Percentiles rank a stretch among this genome's conserved stretches.
These are phyloP conservation scores for Aplocera efformata DNA, from an alignment of 2,888 invertebrate species.

Conservation along the genomic window DNA sequence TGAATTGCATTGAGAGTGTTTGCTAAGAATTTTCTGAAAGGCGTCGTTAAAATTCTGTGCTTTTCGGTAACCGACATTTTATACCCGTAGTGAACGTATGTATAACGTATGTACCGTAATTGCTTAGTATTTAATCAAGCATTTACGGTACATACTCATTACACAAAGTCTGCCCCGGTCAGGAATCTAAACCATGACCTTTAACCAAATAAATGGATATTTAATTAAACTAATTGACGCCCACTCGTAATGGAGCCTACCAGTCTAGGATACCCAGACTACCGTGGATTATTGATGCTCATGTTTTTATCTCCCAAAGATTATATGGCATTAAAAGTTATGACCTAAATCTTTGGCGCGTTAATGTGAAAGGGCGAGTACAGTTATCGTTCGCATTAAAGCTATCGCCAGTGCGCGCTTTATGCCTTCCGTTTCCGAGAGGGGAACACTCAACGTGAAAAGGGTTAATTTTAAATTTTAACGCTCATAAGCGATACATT, in stretches of 20 bases:
- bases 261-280: too few species aligned
- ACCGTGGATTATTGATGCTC: neutral
- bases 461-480: slow-evolving; percentile 5
- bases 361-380: slow-evolving; percentile 12
- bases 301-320: slow-evolving; percentile 5
- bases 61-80: too few species aligned
- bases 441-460: slow-evolving; percentile 17
- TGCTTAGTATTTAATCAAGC: too few species aligned
- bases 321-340: slow-evolving; percentile 13
- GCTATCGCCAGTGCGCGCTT: slow-evolving; percentile 26
- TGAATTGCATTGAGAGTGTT: neutral
- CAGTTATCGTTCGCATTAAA: slow-evolving; percentile 25
- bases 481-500: neutral
- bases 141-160: too few species aligned
- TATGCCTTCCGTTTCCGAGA: slow-evolving; percentile 31
- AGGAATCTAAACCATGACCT: too few species aligned
- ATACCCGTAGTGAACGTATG: too few species aligned
- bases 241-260: too few species aligned
- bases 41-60: too few species aligned
- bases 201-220: too few species aligned
- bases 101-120: too few species aligned
- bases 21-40: neutral
- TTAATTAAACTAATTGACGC: too few species aligned
- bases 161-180: too few species aligned
- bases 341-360: slow-evolving; percentile 9